Conservation (phyloP, 2,888 invertebrate genomes). For the Azorinus chamasolen region DNA sequence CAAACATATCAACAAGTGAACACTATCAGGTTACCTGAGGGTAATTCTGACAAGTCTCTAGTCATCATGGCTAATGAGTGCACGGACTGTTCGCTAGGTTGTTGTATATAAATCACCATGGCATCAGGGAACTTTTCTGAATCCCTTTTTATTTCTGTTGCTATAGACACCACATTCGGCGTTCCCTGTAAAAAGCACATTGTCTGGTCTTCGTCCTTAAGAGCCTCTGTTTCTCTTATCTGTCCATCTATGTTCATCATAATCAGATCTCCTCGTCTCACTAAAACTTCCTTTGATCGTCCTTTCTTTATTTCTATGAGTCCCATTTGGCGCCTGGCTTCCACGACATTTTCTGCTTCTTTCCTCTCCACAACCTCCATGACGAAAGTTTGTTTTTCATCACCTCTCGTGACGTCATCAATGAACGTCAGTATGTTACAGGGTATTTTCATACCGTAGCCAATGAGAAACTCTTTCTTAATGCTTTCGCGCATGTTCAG, state of each 20-base stretch:
- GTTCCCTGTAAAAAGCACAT: constrained; percentile 55
- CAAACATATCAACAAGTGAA: no score
- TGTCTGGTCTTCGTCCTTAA: constrained; percentile 51
- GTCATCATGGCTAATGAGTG: constrained; percentile 66
- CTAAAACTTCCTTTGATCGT: constrained; percentile 63
- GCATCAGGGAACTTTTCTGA: constrained; percentile 70
- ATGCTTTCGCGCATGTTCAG: constrained; percentile 70
- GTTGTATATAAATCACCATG: constrained; percentile 55
- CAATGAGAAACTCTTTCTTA: constrained; percentile 68
- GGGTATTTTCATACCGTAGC: constrained; percentile 61
- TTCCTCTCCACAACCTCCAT: constrained; percentile 62
- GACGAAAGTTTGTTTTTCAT: constrained; percentile 61
- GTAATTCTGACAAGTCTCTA: constrained; percentile 64
- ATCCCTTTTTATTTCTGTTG: constrained; percentile 68
- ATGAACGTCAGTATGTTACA: constrained; percentile 68
- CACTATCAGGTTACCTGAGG: constrained; percentile 64
- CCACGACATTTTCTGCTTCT: constrained; percentile 50
- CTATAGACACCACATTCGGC: constrained; percentile 59
- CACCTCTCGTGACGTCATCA: constrained; percentile 62
- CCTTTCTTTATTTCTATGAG: constrained; percentile 67
- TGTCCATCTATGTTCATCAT: constrained; percentile 63
- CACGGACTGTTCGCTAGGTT: constrained; percentile 26
- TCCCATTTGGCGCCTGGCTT: constrained; percentile 51
- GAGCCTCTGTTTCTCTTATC: constrained; percentile 51
- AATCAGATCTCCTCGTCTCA: constrained; percentile 62